Base-by-base conservation (phyloP, 2,797 vertebrate genomes). In the Paguma larvata region DNA sequence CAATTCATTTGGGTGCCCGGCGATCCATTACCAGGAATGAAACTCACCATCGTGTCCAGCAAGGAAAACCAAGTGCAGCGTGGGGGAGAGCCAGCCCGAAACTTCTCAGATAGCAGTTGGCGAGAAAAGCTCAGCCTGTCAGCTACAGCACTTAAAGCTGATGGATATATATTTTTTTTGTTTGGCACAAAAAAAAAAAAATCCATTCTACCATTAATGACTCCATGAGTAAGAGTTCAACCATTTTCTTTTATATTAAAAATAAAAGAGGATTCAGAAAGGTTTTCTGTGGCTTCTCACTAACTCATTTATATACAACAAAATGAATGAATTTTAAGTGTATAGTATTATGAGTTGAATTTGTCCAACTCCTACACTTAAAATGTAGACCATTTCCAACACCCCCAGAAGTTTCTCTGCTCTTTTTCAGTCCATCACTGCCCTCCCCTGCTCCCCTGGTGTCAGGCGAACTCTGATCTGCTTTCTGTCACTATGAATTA, bases 201-300 rank as follows among this genome's bases (percentile, higher is more conserved):
- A 73, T 94, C 92, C 63, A 84, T 93, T 88, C 83, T 62, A 63
- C 77, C 5, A 32, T 96, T 98, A 98, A 98, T 89, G 85, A 63
- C 70, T 84, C 95, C 86, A 95, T 85, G 95, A 97, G 96, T 97
- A 97, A 95, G 97, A 96, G 85, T 88, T 98, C 98, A 98, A 97
- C 92, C 98, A 82, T 97, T 97, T 98, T 98, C 77, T 96, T 91
- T 94, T 85, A 77, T 84, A 62, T 63, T 51, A 93, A 97, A 46
- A 98, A 97, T 89, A 98, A 92, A 98, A 96, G 80, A 92, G 92
- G 92, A 86, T 92, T 97, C 95, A 94, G 89, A 87, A 91, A 75
- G 51, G 48, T 73, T 93, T 97, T 93, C 67, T 65, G 56, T 30
- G 85, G 78, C 51, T 80, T 59, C 82, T 95, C 53, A 89, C 25